These are phyloP conservation scores for Lasiommata megera DNA, from an alignment of 2,888 invertebrate species.

Conservation along the genomic window DNA sequence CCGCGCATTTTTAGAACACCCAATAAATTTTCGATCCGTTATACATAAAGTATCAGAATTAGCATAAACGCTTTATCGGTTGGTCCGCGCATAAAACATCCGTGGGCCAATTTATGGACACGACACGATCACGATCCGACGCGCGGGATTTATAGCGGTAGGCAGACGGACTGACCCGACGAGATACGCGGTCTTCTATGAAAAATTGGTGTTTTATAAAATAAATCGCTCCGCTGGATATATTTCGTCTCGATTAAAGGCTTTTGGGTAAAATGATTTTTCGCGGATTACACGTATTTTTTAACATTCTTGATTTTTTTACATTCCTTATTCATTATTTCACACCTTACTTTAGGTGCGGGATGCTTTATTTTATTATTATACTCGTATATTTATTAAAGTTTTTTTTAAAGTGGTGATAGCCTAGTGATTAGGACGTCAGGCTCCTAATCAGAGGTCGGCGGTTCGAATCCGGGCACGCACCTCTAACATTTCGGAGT, in stretches of 20 bases:
- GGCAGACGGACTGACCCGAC: conserved; percentile 23
- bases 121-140: conserved; percentile 42
- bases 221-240: conserved; percentile 13
- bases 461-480: too few species aligned
- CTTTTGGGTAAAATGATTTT: neutral
- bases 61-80: conserved; percentile 54
- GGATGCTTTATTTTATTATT: too few species aligned
- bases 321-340: too few species aligned
- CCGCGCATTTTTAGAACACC: conserved; percentile 34
- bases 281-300: too few species aligned
- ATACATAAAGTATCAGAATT: conserved; percentile 51
- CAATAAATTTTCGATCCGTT: conserved; percentile 48
- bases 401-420: too few species aligned
- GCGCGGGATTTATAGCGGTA: conserved; percentile 36
- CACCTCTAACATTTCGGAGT: too few species aligned
- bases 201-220: conserved; percentile 28
- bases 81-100: conserved; percentile 38
- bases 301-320: too few species aligned
- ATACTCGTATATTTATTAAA: too few species aligned
- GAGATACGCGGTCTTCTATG: conserved; percentile 25
- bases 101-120: conserved; percentile 30
- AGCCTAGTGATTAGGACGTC: too few species aligned
- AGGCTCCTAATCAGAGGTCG: too few species aligned
- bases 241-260: conserved; percentile 3
- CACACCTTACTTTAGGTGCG: too few species aligned